Conservation (phyloP, 1,140 invertebrate genomes). For the Hycleus cichorii region DNA sequence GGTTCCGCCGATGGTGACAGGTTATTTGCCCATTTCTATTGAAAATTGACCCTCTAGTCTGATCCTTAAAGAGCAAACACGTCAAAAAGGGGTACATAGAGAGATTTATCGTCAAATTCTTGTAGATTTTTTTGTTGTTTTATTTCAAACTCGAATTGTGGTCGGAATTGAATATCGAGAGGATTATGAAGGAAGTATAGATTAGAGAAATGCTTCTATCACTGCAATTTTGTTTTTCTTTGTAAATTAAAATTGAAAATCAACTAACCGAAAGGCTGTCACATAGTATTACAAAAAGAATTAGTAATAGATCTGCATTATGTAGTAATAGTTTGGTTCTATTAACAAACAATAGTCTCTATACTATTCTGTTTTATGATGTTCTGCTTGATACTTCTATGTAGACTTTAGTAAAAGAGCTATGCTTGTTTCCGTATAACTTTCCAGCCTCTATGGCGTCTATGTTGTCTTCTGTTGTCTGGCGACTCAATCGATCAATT, state of each 20-base stretch:
- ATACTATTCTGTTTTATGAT: constrained; percentile 1
- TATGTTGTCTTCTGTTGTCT: constrained; percentile 13
- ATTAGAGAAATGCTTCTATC: no score
- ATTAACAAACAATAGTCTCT: constrained; percentile 1
- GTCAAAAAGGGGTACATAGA: constrained; percentile 36
- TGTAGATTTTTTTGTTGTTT: no score
- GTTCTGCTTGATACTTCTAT: constrained; percentile 10
- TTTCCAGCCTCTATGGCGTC: constrained; percentile 1
- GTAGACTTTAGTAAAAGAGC: constrained; percentile 6
- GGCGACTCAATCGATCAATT: neutral
- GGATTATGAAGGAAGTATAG: no score
- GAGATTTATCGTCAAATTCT: constrained; percentile 19
- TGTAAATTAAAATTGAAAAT: no score
- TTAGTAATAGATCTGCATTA: constrained; percentile 6
- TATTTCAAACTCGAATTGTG: no score
- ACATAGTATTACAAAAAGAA: no score
- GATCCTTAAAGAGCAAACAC: constrained; percentile 33
- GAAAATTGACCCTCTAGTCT: constrained; percentile 2
- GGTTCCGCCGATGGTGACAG: constrained; percentile 74
- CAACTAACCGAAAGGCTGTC: no score
- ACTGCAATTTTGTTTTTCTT: no score
- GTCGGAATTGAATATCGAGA: no score
- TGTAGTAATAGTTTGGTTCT: constrained; percentile 4
- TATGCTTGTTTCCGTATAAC: constrained; percentile 4
- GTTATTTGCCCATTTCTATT: constrained; percentile 38